A percentile compares a stretch with the other conserved stretches of the same genome.
Conservation (phyloP, 2,113 vertebrate species). For the Nerophis lumbriciformis region DNA sequence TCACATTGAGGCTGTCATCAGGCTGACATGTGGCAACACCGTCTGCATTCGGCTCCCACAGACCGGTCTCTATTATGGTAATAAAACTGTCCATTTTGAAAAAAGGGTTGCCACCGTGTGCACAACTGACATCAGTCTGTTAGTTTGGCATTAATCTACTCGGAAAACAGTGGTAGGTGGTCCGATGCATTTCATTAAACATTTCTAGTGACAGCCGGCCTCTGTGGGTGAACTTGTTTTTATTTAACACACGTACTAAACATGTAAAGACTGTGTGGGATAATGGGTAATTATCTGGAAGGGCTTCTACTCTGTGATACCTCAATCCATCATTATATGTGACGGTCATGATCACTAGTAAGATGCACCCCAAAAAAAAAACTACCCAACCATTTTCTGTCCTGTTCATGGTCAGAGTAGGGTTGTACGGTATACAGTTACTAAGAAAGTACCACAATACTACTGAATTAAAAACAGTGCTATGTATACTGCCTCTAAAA, state of each 20-base stretch:
- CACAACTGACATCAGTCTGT: constrained; percentile 22
- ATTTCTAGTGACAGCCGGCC: constrained; percentile 14
- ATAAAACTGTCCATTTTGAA: constrained; percentile 60
- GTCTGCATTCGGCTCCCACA: constrained; percentile 36
- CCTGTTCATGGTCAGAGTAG: neutral
- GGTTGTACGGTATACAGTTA: neutral
- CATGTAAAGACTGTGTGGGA: neutral
- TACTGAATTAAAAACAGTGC: too few species aligned
- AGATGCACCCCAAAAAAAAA: neutral
- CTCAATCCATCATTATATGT: neutral
- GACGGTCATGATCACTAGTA: too few species aligned
- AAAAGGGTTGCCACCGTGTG: constrained; percentile 46
- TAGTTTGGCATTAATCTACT: constrained; percentile 25
- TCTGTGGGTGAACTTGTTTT: constrained; percentile 18
- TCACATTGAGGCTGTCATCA: constrained; percentile 56
- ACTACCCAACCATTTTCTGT: neutral
- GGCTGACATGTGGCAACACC: constrained; percentile 39
- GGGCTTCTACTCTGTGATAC: neutral
- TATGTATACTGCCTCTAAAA: too few species aligned
- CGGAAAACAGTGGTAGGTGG: constrained; percentile 24
- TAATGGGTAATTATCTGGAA: neutral
- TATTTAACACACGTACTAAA: constrained; percentile 7
- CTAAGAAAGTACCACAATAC: neutral
- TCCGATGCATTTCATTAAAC: constrained; percentile 11
- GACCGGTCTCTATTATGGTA: constrained; percentile 56